A percentile compares a stretch with the other conserved stretches of the same genome.
phyloP scores from a whole-genome alignment of 2,797 vertebrate genomes.

The Nothura maculosa region DNA sequence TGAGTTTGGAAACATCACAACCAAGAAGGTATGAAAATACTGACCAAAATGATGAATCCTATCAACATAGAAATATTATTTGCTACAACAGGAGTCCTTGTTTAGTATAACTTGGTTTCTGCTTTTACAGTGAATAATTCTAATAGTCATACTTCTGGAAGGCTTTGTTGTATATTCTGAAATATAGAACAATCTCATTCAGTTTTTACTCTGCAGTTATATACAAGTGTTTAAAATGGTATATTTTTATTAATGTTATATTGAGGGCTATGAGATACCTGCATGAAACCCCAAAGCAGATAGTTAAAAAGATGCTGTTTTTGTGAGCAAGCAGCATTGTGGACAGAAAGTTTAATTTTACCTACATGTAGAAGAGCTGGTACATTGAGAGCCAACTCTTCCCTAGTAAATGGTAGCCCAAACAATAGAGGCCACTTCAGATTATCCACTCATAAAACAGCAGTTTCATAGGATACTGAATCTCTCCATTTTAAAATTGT shows the following conservation, averaged over 20 bases:
- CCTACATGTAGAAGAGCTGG: neutral
- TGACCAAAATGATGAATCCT: neutral
- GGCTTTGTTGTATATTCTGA: neutral
- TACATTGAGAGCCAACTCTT: neutral
- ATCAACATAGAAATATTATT: neutral
- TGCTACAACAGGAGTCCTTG: neutral
- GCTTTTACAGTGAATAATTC: neutral
- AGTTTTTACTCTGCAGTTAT: neutral
- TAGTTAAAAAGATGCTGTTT: neutral
- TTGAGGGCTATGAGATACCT: neutral
- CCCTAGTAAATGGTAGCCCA: neutral
- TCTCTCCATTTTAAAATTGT: neutral
- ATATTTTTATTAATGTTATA: neutral
- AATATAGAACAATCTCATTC: neutral
- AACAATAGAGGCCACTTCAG: neutral
- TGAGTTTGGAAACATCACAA: neutral
- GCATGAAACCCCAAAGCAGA: no score
- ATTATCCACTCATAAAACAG: neutral
- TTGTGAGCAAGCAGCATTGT: neutral
- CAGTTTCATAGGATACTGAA: neutral
- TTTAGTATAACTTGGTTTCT: neutral
- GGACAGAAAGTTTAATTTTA: neutral
- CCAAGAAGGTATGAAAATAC: neutral
- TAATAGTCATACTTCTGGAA: neutral
- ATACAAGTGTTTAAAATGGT: neutral